Percentiles rank a stretch among this genome's conserved stretches.
Conservation (phyloP, 1,140 invertebrate species). For the Zaprionus ghesquierei region DNA sequence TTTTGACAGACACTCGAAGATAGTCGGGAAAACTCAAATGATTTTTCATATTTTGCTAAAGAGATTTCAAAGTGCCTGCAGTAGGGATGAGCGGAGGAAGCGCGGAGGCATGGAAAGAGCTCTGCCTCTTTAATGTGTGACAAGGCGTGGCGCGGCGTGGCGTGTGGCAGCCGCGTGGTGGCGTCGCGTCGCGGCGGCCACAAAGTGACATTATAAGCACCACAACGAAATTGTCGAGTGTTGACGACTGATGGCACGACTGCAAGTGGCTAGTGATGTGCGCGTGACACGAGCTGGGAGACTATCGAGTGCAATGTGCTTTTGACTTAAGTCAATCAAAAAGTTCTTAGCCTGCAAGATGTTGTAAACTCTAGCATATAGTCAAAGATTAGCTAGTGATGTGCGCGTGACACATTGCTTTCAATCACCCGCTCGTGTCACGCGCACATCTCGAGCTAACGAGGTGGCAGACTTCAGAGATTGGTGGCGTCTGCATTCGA, state of each 20-base stretch:
- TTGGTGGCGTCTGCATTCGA: slow-evolving; percentile 16
- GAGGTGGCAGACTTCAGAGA: neutral
- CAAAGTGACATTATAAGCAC: slow-evolving; percentile 56
- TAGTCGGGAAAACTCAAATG: slow-evolving; percentile 40
- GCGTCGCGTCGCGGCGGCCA: slow-evolving; percentile 1
- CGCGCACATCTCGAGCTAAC: neutral
- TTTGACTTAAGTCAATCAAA: neutral
- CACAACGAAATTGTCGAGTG: slow-evolving; percentile 28
- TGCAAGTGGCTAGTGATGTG: neutral
- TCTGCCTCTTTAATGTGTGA: slow-evolving; percentile 10
- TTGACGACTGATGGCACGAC: slow-evolving; percentile 10
- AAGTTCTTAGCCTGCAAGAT: too few species aligned
- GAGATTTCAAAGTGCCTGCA: slow-evolving; percentile 42
- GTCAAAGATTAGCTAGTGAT: too few species aligned
- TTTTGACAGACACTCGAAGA: slow-evolving; percentile 74
- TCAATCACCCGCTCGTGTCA: neutral
- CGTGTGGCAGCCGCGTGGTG: slow-evolving; percentile 34
- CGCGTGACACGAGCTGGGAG: neutral
- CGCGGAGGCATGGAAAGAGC: neutral
- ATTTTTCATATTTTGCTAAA: slow-evolving; percentile 67
- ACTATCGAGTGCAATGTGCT: neutral
- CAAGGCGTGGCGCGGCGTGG: slow-evolving; percentile 36
- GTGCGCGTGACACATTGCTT: neutral
- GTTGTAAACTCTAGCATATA: too few species aligned
- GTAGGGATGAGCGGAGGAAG: too few species aligned